Evolutionary conservation across 2,113 vertebrate species (phyloP).

Genomic region (Cyprinus carpio): DNA sequence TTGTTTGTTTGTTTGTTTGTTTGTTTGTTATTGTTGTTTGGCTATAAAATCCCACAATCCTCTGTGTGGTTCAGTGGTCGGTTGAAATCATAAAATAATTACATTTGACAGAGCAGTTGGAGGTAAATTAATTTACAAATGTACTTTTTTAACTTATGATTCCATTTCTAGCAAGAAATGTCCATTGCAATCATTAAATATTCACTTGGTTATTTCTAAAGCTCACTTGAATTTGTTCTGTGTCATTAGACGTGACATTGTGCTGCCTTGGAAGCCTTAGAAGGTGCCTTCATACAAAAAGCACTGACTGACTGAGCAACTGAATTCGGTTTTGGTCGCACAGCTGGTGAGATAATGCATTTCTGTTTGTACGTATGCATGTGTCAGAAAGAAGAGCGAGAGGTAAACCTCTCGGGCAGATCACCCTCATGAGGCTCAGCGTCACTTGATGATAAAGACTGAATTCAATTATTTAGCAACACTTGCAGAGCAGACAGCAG

Average conservation of each 20-base stretch:
- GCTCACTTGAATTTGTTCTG: slow-evolving; percentile 2
- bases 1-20: too few species aligned
- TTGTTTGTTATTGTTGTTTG: too few species aligned
- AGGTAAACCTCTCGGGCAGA: slow-evolving; percentile 24
- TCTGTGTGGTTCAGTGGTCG: too few species aligned
- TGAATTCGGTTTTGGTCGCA: not conserved
- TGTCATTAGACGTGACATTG: not conserved
- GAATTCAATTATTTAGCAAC: slow-evolving; percentile 30
- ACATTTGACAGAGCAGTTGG: not conserved
- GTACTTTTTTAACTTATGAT: not conserved
- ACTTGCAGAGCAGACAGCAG: slow-evolving; percentile 37
- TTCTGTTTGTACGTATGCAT: not conserved
- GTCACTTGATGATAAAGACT: slow-evolving; percentile 34
- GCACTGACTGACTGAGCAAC: not conserved
- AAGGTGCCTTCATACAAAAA: not conserved
- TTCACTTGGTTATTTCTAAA: not conserved
- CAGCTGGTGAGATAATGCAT: slow-evolving; percentile 2
- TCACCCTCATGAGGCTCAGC: not conserved
- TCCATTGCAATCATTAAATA: not conserved
- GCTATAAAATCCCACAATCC: too few species aligned
- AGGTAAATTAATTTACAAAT: not conserved
- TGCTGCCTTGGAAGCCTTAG: not conserved
- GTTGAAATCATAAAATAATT: not conserved
- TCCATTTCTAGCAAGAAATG: not conserved
- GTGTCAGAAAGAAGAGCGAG: not conserved